These are phyloP conservation scores for Echinops telfairi DNA, from an alignment of 2,113 vertebrate species.

Conservation along the genomic window DNA sequence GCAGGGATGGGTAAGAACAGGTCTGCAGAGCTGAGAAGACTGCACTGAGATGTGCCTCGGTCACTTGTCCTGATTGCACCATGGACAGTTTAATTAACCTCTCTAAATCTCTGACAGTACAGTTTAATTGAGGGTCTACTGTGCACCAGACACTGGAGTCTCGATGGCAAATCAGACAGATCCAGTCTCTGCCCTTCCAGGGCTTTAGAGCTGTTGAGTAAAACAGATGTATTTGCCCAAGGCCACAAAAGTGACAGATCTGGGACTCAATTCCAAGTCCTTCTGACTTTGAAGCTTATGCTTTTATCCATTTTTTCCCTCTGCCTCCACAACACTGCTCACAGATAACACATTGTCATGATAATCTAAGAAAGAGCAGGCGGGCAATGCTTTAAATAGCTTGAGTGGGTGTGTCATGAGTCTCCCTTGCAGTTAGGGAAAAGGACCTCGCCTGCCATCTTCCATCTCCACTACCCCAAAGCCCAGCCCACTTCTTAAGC, in stretches of 20 bases:
- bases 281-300: constrained; percentile 44
- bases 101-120: constrained; percentile 15
- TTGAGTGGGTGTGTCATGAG: neutral
- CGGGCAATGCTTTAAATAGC: constrained; percentile 27
- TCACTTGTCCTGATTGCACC: neutral
- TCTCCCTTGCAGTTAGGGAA: neutral
- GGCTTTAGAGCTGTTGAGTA: constrained; percentile 42
- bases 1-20: constrained; percentile 71
- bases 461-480: constrained; percentile 82
- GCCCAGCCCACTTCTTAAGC: constrained; percentile 77
- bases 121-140: neutral
- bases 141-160: neutral
- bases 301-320: neutral
- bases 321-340: neutral
- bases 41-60: neutral
- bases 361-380: neutral
- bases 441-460: neutral
- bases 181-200: neutral
- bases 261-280: constrained; percentile 12
- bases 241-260: constrained; percentile 46
- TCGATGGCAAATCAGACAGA: neutral
- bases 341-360: neutral
- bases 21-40: neutral
- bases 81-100: neutral
- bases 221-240: constrained; percentile 50